phyloP scores from a whole-genome alignment of 2,888 invertebrate genomes.

The Heterodera filipjevi region DNA sequence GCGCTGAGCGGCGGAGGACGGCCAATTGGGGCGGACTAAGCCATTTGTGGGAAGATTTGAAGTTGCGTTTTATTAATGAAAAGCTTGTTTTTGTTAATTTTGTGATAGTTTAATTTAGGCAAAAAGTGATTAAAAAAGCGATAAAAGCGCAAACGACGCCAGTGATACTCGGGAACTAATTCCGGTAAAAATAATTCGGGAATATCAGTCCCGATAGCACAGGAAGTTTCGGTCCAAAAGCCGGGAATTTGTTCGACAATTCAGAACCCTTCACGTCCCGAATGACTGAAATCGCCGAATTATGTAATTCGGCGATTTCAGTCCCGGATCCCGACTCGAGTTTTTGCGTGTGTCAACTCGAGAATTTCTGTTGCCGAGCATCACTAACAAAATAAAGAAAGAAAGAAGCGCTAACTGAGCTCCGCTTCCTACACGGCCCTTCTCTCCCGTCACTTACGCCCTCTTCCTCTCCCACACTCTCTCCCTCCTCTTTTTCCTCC shows the following conservation, averaged over 20 bases:
- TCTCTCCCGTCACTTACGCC: slow-evolving; percentile 12
- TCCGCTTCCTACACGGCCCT: slow-evolving; percentile 21
- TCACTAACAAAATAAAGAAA: background rate
- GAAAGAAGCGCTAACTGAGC: slow-evolving; percentile 7
- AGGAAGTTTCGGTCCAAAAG: too few relatives aligned
- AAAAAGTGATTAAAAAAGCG: background rate
- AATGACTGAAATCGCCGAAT: too few relatives aligned
- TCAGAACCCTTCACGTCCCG: too few relatives aligned
- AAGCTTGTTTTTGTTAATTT: background rate
- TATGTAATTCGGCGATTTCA: too few relatives aligned
- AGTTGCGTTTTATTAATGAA: background rate
- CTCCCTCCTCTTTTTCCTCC: slow-evolving; percentile 2
- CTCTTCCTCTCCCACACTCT: background rate
- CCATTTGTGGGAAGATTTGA: background rate
- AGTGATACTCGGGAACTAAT: too few relatives aligned
- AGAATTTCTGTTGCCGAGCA: background rate
- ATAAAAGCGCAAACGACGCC: too few relatives aligned
- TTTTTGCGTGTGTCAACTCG: background rate
- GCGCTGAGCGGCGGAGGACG: background rate
- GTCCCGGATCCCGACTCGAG: too few relatives aligned
- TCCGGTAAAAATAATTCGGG: too few relatives aligned
- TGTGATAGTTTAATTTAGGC: background rate
- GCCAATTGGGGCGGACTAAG: background rate
- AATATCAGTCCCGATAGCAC: too few relatives aligned
- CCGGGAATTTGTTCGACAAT: too few relatives aligned